These are phyloP conservation scores for Didymodactylos carnosus DNA, from an alignment of 2,888 invertebrate species.

Conservation along the genomic window DNA sequence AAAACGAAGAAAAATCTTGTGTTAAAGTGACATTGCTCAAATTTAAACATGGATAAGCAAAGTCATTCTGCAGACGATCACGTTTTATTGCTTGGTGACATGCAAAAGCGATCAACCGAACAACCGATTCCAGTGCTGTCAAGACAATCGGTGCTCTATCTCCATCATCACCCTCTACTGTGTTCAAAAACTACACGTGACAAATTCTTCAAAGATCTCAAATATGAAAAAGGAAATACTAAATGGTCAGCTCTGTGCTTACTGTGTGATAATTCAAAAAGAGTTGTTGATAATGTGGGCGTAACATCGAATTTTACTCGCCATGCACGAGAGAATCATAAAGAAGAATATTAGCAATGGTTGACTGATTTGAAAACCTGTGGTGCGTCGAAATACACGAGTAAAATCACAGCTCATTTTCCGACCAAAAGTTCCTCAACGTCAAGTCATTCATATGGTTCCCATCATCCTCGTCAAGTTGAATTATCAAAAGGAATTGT, in stretches of 20 bases:
- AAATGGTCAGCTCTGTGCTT: not conserved
- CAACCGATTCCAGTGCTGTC: not conserved
- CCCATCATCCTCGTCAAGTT: not conserved
- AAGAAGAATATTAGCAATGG: not conserved
- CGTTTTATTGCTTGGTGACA: not conserved
- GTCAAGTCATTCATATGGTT: not conserved
- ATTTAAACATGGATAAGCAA: not conserved
- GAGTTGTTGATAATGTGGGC: not conserved
- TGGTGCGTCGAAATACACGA: not conserved
- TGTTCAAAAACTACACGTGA: not conserved
- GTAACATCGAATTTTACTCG: not conserved
- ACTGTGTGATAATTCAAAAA: not conserved
- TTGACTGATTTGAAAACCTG: not conserved
- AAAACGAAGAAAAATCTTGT: too few species aligned
- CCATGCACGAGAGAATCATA: not conserved
- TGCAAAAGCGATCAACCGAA: not conserved
- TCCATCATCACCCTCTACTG: not conserved
- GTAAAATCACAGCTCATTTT: not conserved
- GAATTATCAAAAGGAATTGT: not conserved
- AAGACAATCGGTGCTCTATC: not conserved
- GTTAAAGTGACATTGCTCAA: too few species aligned
- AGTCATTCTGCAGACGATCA: not conserved
- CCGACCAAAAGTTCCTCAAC: not conserved
- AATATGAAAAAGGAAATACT: not conserved
- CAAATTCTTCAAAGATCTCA: not conserved